Evolutionary conservation across 2,888 invertebrate species (phyloP).

Genomic region (Pterobdella sp.): DNA sequence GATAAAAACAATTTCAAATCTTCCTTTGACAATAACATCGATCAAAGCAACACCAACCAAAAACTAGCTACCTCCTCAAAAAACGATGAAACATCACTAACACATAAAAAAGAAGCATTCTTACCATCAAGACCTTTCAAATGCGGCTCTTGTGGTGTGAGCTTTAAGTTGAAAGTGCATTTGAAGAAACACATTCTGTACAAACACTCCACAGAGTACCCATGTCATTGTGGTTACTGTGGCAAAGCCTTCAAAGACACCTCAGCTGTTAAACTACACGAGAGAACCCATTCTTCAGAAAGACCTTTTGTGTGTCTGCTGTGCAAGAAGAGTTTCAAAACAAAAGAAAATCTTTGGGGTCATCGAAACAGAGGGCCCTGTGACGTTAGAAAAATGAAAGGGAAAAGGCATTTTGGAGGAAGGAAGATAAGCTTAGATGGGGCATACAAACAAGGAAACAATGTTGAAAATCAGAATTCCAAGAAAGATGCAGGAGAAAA

Average conservation of each 20-base stretch:
- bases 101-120: background rate
- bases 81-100: background rate
- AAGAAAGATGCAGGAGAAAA: too few relatives aligned
- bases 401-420: too few relatives aligned
- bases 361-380: slow-evolving; percentile 39
- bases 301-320: slow-evolving; percentile 34
- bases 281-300: slow-evolving; percentile 36
- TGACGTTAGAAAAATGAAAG: background rate
- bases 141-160: slow-evolving; percentile 36
- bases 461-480: background rate
- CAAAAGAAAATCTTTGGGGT: slow-evolving; percentile 39
- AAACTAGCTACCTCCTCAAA: too few relatives aligned
- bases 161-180: slow-evolving; percentile 39
- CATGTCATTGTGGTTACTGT: slow-evolving; percentile 36
- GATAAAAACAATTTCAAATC: background rate
- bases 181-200: slow-evolving; percentile 38
- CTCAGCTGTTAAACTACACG: slow-evolving; percentile 36
- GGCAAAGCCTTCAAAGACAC: slow-evolving; percentile 39
- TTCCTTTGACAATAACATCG: background rate
- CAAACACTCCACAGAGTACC: slow-evolving; percentile 36
- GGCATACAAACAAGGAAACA: too few relatives aligned
- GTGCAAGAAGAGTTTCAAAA: slow-evolving; percentile 39
- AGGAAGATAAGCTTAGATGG: too few relatives aligned
- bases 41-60: background rate
- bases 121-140: slow-evolving; percentile 33